These are phyloP conservation scores for Cnemophilus loriae DNA, from an alignment of 2,113 vertebrate genomes.

Conservation along the genomic window DNA sequence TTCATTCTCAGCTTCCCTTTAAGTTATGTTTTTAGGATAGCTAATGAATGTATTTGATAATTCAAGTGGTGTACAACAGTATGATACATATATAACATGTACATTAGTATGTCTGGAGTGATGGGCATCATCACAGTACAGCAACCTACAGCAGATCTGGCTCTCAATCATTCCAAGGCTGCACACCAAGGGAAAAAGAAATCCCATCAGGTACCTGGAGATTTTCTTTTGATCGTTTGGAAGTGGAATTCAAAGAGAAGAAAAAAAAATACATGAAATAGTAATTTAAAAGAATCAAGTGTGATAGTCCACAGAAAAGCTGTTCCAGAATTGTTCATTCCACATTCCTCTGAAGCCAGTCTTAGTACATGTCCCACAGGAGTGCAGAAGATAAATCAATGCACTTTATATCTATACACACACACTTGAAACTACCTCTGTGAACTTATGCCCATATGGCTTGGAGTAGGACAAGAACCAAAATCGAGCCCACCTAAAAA, in stretches of 20 bases:
- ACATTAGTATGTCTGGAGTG: not conserved
- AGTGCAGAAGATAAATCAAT: not conserved
- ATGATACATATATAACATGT: not conserved
- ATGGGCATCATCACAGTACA: not conserved
- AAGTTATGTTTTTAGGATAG: not conserved
- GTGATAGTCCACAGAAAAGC: not conserved
- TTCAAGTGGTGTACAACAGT: not conserved
- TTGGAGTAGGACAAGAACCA: not conserved
- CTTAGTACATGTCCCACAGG: not conserved
- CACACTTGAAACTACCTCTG: not conserved
- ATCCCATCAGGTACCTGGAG: not conserved
- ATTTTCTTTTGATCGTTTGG: not conserved
- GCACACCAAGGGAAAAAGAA: not conserved
- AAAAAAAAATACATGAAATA: not conserved
- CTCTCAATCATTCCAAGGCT: not conserved
- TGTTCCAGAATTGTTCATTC: not conserved
- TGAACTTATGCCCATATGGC: not conserved
- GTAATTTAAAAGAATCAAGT: not conserved
- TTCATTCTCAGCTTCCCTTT: not conserved
- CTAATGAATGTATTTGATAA: not conserved
- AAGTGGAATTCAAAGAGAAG: not conserved
- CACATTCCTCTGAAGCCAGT: not conserved
- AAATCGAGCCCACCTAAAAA: not conserved
- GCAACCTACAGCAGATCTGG: not conserved
- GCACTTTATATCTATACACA: not conserved